These are phyloP conservation scores for Propithecus deckenii DNA, from an alignment of 2,797 vertebrate species.

Conservation along the genomic window DNA sequence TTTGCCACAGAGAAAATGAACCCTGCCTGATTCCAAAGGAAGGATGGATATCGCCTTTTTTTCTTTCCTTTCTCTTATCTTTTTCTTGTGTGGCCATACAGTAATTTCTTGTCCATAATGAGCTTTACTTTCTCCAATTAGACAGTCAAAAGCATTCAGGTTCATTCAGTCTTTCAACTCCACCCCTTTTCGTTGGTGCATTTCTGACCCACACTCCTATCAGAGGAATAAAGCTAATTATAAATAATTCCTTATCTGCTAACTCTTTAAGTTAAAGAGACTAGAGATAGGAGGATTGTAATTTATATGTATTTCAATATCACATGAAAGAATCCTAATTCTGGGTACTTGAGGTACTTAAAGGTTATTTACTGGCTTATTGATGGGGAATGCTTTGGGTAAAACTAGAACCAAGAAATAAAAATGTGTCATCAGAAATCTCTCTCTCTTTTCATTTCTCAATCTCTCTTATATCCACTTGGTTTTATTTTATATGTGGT, in stretches of 20 bases:
- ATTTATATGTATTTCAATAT: background rate
- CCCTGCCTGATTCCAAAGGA: background rate
- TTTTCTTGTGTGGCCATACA: background rate
- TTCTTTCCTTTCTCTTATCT: background rate
- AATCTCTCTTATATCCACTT: background rate
- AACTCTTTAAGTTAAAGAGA: background rate
- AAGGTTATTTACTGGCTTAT: background rate
- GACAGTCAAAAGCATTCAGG: background rate
- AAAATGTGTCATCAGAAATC: background rate
- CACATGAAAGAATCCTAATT: background rate
- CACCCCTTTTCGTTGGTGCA: background rate
- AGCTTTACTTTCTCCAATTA: background rate
- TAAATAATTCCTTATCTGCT: background rate
- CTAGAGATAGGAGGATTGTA: background rate
- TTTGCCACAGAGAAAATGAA: background rate
- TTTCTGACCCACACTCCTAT: background rate
- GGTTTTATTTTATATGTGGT: background rate
- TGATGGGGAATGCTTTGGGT: background rate
- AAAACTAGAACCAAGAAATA: background rate
- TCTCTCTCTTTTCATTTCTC: background rate
- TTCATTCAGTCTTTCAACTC: background rate
- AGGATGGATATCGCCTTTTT: background rate
- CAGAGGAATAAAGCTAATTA: background rate
- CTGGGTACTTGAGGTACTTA: background rate
- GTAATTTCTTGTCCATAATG: background rate